Base-by-base conservation (phyloP, 2,113 vertebrate species). In the Sporophila hypoxantha region DNA sequence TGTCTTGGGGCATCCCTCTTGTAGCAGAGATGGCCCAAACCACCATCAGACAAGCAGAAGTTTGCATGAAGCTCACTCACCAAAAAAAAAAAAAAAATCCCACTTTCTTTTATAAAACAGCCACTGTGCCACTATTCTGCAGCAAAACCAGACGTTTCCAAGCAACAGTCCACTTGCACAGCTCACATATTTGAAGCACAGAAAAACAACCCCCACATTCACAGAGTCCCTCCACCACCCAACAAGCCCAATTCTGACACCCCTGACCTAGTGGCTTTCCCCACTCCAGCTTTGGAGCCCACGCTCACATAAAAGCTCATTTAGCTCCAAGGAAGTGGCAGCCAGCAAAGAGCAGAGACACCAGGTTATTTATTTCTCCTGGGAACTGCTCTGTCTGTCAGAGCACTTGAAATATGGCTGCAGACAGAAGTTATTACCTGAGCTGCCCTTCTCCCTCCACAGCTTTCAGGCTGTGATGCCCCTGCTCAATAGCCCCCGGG, bases 381-480 rank as follows among this genome's bases (percentile, higher is more conserved):
- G 61, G 0, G 4, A 81, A 34, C 77, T 39, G 18, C 4, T 66
- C 46, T 78, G 59, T 29, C 81, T 82, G 67, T 69, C 84, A 62
- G 67, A 66, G 60, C 74, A 19, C 55, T 21, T 78, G 77, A 82
- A 87, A 87, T 49, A 82, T 0, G 39, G 71, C 70, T 69, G 71
- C 77, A 86, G 64, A 85, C 84, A 82, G 29, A 59, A 93, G 64
- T 57, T 27, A 76, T 84, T 78, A 76, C 69, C 75, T 59, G 81
- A 65, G 75, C 79, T 71, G 68, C 80, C 73, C 25, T 80, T 92
- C 85, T 91, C 41, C 56, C 41, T 55, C 41, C 1, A 4, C 59
- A 49, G 79, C 69, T 89, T 32, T 47, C 65, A 30, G 67, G 17
- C 71, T 77, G 42, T 2, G 13, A 42, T n/a, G 71, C 42, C 85